Conservation (phyloP, 2,888 invertebrate genomes). For the Notodonta dromedarius region DNA sequence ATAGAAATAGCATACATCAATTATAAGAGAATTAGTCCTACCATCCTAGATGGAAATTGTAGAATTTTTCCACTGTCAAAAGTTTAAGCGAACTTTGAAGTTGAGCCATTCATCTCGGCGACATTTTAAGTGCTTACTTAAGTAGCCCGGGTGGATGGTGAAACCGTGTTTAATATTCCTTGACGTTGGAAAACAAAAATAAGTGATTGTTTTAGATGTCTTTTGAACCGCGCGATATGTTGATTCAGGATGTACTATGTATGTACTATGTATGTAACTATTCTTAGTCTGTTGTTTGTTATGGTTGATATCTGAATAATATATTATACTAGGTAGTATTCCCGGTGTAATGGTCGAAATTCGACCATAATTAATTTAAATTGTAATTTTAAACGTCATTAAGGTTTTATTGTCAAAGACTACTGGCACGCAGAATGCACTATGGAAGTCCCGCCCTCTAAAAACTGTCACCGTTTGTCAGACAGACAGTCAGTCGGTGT, state of each 20-base stretch:
- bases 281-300: too few species aligned
- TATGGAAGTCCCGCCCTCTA: too few species aligned
- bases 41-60: constrained; percentile 47
- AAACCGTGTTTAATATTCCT: constrained; percentile 60
- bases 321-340: too few species aligned
- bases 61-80: constrained; percentile 51
- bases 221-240: not conserved
- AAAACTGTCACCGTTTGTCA: too few species aligned
- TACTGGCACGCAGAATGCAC: too few species aligned
- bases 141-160: constrained; percentile 56
- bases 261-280: too few species aligned
- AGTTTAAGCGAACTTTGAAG: constrained; percentile 55
- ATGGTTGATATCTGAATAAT: too few species aligned
- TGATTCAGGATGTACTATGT: not conserved
- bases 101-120: constrained; percentile 64
- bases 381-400: too few species aligned
- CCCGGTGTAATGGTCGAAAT: too few species aligned
- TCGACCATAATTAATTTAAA: too few species aligned
- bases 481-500: too few species aligned
- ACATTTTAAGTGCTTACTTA: constrained; percentile 71
- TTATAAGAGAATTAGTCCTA: constrained; percentile 32
- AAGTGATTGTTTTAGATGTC: not conserved
- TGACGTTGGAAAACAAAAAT: constrained; percentile 10
- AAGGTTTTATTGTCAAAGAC: too few species aligned
- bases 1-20: not conserved